Evolutionary conservation across 2,797 vertebrate species (phyloP).

Genomic region (Semaprochilodus insignis): DNA sequence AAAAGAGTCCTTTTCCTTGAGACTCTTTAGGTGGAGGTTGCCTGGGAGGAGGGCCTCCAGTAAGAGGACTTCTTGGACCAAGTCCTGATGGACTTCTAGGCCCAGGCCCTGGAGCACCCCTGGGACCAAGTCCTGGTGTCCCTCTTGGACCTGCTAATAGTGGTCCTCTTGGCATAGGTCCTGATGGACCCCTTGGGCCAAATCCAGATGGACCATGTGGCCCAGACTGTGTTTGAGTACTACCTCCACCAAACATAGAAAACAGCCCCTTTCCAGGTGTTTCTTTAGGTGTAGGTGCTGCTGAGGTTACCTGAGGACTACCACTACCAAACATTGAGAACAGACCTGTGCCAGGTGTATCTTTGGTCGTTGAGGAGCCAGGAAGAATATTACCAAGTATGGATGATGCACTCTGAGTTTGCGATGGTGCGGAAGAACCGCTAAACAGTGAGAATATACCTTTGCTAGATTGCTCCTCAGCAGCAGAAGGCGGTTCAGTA

Average conservation of each 20-base stretch:
- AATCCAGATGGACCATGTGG: not conserved
- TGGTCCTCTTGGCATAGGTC: slow-evolving; percentile 37
- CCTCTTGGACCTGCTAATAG: not conserved
- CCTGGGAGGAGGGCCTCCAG: slow-evolving; percentile 61
- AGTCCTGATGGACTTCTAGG: slow-evolving; percentile 14
- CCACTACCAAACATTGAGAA: slow-evolving; percentile 88
- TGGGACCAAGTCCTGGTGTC: not conserved
- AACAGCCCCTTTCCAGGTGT: slow-evolving; percentile 73
- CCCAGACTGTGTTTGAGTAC: slow-evolving; percentile 63
- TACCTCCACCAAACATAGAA: slow-evolving; percentile 75
- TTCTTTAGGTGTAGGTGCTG: slow-evolving; percentile 65
- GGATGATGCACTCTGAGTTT: slow-evolving; percentile 71
- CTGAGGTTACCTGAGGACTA: slow-evolving; percentile 61
- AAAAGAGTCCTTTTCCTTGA: slow-evolving; percentile 77
- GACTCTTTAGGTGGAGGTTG: slow-evolving; percentile 68
- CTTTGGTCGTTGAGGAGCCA: slow-evolving; percentile 72
- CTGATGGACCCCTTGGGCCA: slow-evolving; percentile 12
- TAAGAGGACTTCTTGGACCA: slow-evolving; percentile 33
- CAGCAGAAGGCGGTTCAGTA: slow-evolving; percentile 20
- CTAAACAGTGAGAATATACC: slow-evolving; percentile 75
- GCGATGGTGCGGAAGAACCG: slow-evolving; percentile 57
- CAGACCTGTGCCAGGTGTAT: slow-evolving; percentile 76
- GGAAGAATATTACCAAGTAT: slow-evolving; percentile 79
- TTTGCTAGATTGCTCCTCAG: slow-evolving; percentile 70
- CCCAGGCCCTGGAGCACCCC: slow-evolving; percentile 1